A percentile compares a stretch with the other conserved stretches of the same genome.
phyloP scores from a whole-genome alignment of 2,113 vertebrate species.

The Charadrius vociferus region DNA sequence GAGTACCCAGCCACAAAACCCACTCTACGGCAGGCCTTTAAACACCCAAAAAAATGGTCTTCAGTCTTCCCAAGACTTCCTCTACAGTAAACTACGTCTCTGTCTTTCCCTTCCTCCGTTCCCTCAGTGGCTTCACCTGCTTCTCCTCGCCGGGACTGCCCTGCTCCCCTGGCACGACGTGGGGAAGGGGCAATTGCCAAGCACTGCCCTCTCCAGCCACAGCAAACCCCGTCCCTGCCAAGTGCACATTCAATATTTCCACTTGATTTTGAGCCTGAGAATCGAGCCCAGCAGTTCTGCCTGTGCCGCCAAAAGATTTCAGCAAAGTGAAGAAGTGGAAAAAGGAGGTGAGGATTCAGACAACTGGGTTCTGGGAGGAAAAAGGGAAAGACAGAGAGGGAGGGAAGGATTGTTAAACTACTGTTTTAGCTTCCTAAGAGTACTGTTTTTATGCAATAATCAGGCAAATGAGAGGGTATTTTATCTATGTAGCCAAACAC shows the following conservation, averaged over 20 bases:
- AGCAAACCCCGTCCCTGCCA: not conserved
- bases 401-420: not conserved
- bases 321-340: not conserved
- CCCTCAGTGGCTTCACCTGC: not conserved
- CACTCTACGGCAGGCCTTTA: fast-evolving
- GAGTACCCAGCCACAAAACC: not conserved
- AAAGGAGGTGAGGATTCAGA: not conserved
- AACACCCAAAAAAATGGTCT: not conserved
- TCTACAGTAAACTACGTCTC: not conserved
- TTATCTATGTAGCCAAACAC: constrained; percentile 48
- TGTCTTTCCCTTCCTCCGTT: not conserved
- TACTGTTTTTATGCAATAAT: not conserved
- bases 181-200: not conserved
- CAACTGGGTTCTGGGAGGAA: not conserved
- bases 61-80: not conserved
- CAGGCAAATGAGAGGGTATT: constrained; percentile 5
- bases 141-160: not conserved
- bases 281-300: not conserved
- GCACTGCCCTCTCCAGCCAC: not conserved
- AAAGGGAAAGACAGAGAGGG: not conserved
- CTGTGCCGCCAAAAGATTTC: not conserved
- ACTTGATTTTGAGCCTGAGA: not conserved
- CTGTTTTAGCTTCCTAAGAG: not conserved
- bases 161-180: fast-evolving
- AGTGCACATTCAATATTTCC: not conserved